These are phyloP conservation scores for Sus scrofa DNA, from an alignment of 2,113 vertebrate species.

Conservation along the genomic window T2T-Sscrofa CM000824.6:45835001-45835500, in stretches of 20 bases:
- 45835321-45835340: not conserved
- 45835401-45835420: conserved; percentile 3
- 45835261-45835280: not conserved
- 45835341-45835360: not conserved
- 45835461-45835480: conserved; percentile 43
- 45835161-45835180: not conserved
- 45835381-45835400: not conserved
- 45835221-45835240: not conserved
- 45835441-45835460: conserved; percentile 23
- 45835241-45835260: not conserved
- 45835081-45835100: not conserved
- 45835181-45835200: not conserved
- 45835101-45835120: not conserved
- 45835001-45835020: no score
- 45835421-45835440: conserved; percentile 43
- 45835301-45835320: not conserved
- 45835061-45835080: not conserved
- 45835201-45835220: not conserved
- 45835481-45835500: conserved; percentile 44
- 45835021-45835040: not conserved
- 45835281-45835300: not conserved
- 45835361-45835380: conserved; percentile 32
- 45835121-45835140: not conserved
- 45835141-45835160: not conserved
- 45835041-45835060: not conserved